Evolutionary conservation across 2,888 invertebrate species (phyloP), one percentile per base, ranked within the genome.

Genomic region (Caenorhabditis parvicauda): DNA sequence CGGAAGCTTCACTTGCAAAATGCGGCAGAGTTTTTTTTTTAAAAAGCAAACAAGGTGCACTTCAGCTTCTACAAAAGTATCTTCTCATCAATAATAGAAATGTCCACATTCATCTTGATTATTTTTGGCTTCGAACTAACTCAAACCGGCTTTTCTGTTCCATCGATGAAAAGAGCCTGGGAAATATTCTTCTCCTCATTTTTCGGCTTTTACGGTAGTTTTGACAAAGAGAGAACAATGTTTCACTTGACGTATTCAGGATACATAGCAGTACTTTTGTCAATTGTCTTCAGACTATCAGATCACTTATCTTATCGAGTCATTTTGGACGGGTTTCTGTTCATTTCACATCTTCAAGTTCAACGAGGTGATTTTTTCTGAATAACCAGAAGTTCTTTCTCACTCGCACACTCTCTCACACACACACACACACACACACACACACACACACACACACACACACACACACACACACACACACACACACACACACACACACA

Each of bases 301-400:
- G 39, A 71, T 42, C 64, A 67, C 24, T 54, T 46, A 41, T 65
- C 67, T 1, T 76, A 76, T 56, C 66, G 70, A 24, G 12, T 71
- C 2, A 62, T 75, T 14, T 66, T 67, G 24, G 70, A 72, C 47
- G 69, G 82, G 35, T 82, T 81, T 55, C 55, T 82, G 9, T 52
- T 80, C 12, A 70, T 81, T 21, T 75, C 79, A 9, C 67, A 81
- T 59, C 73, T 82, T 70, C 79, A 74, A 62, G 63, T 69, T 19
- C 69, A 75, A 45, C 52, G 71, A 65, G 66, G 74, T 72, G 47
- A 49, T 56, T 52, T 2, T 6, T 17, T 32, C 12, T 32, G 32
- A n/a, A n/a, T n/a, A n/a, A n/a, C n/a, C n/a, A n/a, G n/a, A n/a
- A n/a, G n/a, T n/a, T n/a, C n/a, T n/a, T n/a, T n/a, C n/a, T n/a